Conservation (phyloP, 64 coral and sea anemone genomes). For the Hydrozoanthus tunicans region DNA sequence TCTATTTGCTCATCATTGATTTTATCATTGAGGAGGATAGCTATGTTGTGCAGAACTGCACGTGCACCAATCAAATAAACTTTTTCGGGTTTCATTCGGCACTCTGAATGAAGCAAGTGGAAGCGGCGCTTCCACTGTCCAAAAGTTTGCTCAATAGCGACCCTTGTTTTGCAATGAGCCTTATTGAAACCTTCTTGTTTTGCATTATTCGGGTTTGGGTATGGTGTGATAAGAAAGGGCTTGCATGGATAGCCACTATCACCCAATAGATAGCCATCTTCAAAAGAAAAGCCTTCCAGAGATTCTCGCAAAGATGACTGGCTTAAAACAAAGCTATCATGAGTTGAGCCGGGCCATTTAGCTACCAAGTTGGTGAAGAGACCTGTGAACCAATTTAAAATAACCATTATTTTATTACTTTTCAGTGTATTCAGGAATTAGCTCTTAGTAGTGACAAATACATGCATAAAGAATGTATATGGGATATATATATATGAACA, state of each 20-base stretch:
- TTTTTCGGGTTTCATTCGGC: not conserved
- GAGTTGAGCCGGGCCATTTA: slow-evolving; percentile 7
- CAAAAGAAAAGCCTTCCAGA: not conserved
- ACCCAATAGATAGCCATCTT: slow-evolving; percentile 14
- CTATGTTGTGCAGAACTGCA: slow-evolving; percentile 22
- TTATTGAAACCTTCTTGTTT: not conserved
- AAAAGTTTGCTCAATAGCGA: not conserved
- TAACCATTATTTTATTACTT: not conserved
- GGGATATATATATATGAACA: too few relatives aligned
- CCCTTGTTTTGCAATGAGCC: slow-evolving; percentile 4
- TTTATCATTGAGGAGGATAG: not conserved
- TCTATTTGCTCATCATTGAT: not conserved
- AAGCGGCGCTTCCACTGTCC: not conserved
- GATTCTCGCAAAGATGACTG: not conserved
- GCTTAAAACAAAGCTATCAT: not conserved
- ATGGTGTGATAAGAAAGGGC: slow-evolving; percentile 3
- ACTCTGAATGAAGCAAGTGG: not conserved
- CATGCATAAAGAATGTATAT: not conserved
- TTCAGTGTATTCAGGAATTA: too few relatives aligned
- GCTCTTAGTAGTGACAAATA: not conserved
- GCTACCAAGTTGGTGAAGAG: slow-evolving; percentile 8
- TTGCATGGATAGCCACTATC: slow-evolving; percentile 16
- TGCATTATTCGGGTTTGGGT: not conserved
- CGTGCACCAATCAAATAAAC: not conserved
- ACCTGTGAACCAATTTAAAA: not conserved